Evolutionary conservation across 2,888 invertebrate genomes (phyloP), one percentile per base, ranked within the genome.

Genomic region (Metalampra italica): DNA sequence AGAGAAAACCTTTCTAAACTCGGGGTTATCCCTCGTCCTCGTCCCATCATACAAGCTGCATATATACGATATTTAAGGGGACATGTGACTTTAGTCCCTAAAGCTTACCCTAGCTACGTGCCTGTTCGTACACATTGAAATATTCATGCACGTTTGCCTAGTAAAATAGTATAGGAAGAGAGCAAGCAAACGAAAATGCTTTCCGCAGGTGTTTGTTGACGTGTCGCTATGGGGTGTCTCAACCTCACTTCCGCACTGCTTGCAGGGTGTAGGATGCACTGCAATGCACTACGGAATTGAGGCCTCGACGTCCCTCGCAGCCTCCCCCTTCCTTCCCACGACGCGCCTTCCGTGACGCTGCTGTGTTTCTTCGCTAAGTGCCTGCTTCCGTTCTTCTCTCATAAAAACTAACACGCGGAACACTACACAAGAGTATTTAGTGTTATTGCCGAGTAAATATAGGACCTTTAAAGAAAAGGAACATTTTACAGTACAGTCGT

Each of bases 211-310:
- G 55, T 49, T 50, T 62, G 65, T 64, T 60, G 71, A 59, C 54
- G 56, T 58, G 86, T 72, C 52, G 85, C 62, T 66, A 56, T 57
- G 67, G 80, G 74, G 67, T 78, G 70, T 69, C 89, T 91, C 91
- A 90, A 82, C 94, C 94, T 95, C 96, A 96, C 94, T 95, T 94
- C 96, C 96, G 95, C 95, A 94, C 94, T 95, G 96, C 95, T 95
- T 96, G 96, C 96, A 96, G 95, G 93, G 90, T 91, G 91, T 91
- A 80, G 78, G 83, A 91, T 88, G 94, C 94, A 95, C 96, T 96
- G 96, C 96, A 96, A 96, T 96, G 96, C 96, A 96, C 96, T 96
- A 95, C 96, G 96, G 96, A 96, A 96, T 96, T 96, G 96, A 96
- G 91, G 93, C 85, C 91, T 92, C 90, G 90, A 90, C 90, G 89